phyloP scores from a whole-genome alignment of 2,113 vertebrate species.

The Embiotoca jacksoni region DNA sequence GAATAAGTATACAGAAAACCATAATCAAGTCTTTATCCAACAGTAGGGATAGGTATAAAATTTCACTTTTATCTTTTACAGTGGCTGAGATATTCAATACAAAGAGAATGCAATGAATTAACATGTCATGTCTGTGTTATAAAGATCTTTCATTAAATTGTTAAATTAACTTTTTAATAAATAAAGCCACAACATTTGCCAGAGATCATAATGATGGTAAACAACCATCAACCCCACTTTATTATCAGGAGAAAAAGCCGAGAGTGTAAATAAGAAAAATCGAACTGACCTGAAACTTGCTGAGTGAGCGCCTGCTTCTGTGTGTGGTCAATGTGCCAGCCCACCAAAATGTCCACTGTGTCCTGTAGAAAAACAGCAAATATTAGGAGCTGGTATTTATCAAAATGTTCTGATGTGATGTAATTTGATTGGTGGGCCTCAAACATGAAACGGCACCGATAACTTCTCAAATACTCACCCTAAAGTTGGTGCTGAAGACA shows the following conservation, averaged over 20 bases:
- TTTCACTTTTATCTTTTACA: too few relatives aligned
- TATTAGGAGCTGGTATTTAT: not conserved
- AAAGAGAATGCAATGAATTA: too few relatives aligned
- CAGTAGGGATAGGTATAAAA: too few relatives aligned
- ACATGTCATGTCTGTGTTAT: too few relatives aligned
- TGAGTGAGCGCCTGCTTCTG: conserved; percentile 94
- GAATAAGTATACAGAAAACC: too few relatives aligned
- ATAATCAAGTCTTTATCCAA: too few relatives aligned
- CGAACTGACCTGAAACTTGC: conserved; percentile 93
- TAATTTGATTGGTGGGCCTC: not conserved
- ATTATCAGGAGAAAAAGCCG: not conserved
- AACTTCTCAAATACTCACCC: conserved; percentile 83
- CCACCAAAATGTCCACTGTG: conserved; percentile 98
- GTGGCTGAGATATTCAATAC: too few relatives aligned
- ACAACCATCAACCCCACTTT: not conserved
- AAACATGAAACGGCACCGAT: not conserved
- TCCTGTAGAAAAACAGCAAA: conserved; percentile 82
- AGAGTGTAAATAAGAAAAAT: not conserved
- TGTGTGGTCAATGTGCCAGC: conserved; percentile 99
- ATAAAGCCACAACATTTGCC: not conserved
- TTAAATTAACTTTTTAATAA: not conserved
- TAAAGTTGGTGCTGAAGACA: conserved; percentile 99
- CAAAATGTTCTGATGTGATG: not conserved
- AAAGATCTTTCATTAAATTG: too few relatives aligned
- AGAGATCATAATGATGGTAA: not conserved